phyloP scores from a whole-genome alignment of 1,140 invertebrate genomes.

The Trichonephila clavata region DNA sequence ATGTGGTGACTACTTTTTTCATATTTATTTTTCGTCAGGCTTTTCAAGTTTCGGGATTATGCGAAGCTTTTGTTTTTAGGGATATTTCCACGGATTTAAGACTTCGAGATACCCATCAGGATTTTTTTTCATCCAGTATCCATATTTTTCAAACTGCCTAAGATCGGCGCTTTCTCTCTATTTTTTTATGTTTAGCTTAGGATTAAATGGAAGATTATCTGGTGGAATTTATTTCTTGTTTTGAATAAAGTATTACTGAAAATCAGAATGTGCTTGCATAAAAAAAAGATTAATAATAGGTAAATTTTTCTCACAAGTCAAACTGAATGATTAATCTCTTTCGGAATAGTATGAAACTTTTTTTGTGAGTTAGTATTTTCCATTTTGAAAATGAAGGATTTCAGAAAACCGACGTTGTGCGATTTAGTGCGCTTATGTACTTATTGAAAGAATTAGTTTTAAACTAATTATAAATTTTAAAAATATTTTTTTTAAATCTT shows the following conservation, averaged over 20 bases:
- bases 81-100: constrained; percentile 70
- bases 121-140: constrained; percentile 33
- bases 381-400: too few relatives aligned
- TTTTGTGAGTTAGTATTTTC: not conserved
- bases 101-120: constrained; percentile 44
- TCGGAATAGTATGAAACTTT: not conserved
- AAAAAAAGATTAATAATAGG: not conserved
- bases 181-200: not conserved
- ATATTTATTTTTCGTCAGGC: constrained; percentile 63
- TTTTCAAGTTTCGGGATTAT: constrained; percentile 59
- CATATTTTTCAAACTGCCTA: constrained; percentile 26
- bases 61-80: constrained; percentile 53
- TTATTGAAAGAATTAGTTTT: too few relatives aligned
- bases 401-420: too few relatives aligned
- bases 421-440: too few relatives aligned
- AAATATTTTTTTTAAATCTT: too few relatives aligned
- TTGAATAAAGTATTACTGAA: constrained; percentile 8
- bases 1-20: constrained; percentile 57
- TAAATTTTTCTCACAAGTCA: not conserved
- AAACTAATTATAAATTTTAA: too few relatives aligned
- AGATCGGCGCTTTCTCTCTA: not conserved
- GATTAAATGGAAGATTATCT: constrained; percentile 61
- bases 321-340: not conserved
- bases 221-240: not conserved
- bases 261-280: not conserved